phyloP scores from a whole-genome alignment of 1,140 invertebrate genomes.

The Trypoxylus dichotomus region DNA sequence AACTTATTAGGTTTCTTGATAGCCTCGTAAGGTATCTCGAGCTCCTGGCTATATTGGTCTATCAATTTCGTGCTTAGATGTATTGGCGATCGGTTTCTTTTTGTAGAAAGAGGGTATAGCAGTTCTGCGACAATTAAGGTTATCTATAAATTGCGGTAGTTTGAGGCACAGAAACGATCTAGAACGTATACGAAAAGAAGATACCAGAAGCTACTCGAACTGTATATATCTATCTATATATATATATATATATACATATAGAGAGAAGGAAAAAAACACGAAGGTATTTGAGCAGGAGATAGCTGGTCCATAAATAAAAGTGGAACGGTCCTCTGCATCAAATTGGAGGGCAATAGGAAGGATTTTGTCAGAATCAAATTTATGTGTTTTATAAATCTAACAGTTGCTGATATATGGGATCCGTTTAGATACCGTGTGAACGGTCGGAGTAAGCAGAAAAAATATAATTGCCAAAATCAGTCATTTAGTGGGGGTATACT shows the following conservation, averaged over 20 bases:
- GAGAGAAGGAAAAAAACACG: conserved; percentile 2
- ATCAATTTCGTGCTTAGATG: conserved; percentile 5
- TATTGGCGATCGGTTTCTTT: conserved; percentile 3
- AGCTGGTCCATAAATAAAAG: conserved; percentile 30
- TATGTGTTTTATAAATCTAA: conserved; percentile 28
- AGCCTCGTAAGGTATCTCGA: not conserved
- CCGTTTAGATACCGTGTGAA: conserved; percentile 11
- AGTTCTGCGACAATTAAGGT: conserved; percentile 22
- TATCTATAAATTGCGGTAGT: conserved; percentile 27
- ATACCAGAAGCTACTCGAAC: not conserved
- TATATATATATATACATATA: not conserved
- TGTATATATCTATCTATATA: not conserved
- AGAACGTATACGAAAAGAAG: not conserved
- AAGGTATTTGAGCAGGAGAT: conserved; percentile 26
- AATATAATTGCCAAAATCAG: conserved; percentile 5
- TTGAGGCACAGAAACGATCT: not conserved
- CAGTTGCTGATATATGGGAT: conserved; percentile 24
- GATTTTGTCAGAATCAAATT: conserved; percentile 17
- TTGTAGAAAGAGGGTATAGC: not conserved
- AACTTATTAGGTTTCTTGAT: not conserved
- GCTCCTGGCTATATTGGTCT: not conserved
- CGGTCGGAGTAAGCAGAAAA: not conserved
- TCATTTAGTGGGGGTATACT: not conserved
- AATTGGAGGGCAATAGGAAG: conserved; percentile 22
- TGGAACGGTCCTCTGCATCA: conserved; percentile 25